These are phyloP conservation scores for Hypomecis punctinalis DNA, from an alignment of 2,888 invertebrate genomes.

Conservation along the genomic window DNA sequence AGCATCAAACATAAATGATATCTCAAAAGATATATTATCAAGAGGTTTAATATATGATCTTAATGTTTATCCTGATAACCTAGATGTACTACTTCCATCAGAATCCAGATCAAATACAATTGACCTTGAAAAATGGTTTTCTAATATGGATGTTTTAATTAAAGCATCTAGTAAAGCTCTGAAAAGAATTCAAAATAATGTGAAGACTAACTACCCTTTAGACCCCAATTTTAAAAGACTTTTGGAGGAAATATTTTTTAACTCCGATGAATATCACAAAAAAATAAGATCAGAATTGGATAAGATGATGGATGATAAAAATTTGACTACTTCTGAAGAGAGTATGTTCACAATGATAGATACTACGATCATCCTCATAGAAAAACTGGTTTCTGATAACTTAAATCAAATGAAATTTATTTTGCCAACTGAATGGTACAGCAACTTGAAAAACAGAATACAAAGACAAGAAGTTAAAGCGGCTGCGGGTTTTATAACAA, in stretches of 20 bases:
- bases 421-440: slow-evolving; percentile 48
- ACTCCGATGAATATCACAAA: slow-evolving; percentile 48
- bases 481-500: slow-evolving; percentile 50
- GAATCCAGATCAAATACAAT: neutral
- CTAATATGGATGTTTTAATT: neutral
- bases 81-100: neutral
- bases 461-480: slow-evolving; percentile 59
- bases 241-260: slow-evolving; percentile 49
- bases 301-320: slow-evolving; percentile 40
- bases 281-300: slow-evolving; percentile 50
- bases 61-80: slow-evolving; percentile 4
- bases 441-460: slow-evolving; percentile 55
- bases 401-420: slow-evolving; percentile 44
- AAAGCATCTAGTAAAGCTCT: slow-evolving; percentile 12
- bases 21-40: neutral
- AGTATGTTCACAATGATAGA: slow-evolving; percentile 59
- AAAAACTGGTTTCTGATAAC: slow-evolving; percentile 48
- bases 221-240: slow-evolving; percentile 37
- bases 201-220: slow-evolving; percentile 52
- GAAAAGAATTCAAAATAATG: slow-evolving; percentile 37
- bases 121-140: slow-evolving; percentile 1
- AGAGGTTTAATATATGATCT: neutral
- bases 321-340: slow-evolving; percentile 48
- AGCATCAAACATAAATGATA: neutral
- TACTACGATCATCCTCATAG: slow-evolving; percentile 55